Evolutionary conservation across 2,888 invertebrate species (phyloP).

Genomic region (Xylocampa areola): DNA sequence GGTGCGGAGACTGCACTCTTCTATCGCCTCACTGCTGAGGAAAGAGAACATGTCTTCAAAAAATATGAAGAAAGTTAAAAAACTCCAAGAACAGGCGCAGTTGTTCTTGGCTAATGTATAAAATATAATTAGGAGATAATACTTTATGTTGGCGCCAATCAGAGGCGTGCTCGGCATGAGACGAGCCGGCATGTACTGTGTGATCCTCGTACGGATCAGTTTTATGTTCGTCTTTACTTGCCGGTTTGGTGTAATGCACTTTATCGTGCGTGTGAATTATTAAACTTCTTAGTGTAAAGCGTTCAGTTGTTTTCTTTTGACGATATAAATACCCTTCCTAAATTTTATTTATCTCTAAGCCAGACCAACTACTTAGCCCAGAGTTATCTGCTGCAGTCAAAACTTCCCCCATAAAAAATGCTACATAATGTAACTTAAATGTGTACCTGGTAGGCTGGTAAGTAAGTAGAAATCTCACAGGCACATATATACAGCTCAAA

Average conservation of each 20-base stretch:
- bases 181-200: slow-evolving; percentile 59
- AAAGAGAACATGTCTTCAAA: slow-evolving; percentile 69
- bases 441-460: too few relatives aligned
- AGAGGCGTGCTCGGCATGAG: slow-evolving; percentile 53
- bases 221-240: slow-evolving; percentile 75
- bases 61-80: slow-evolving; percentile 73
- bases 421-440: too few relatives aligned
- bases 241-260: slow-evolving; percentile 81
- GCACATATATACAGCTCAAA: too few relatives aligned
- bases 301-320: slow-evolving; percentile 58
- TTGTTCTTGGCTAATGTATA: slow-evolving; percentile 79
- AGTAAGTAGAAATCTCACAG: too few relatives aligned
- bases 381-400: too few relatives aligned
- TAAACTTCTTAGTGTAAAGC: slow-evolving; percentile 86
- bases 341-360: too few relatives aligned
- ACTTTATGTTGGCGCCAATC: slow-evolving; percentile 66
- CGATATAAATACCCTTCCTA: slow-evolving; percentile 1
- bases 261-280: slow-evolving; percentile 82
- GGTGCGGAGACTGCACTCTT: slow-evolving; percentile 67
- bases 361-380: too few relatives aligned
- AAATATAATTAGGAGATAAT: slow-evolving; percentile 65
- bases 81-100: slow-evolving; percentile 73
- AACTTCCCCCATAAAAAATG: too few relatives aligned
- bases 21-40: slow-evolving; percentile 64
- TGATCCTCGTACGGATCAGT: slow-evolving; percentile 59